Base-by-base conservation (phyloP, 1,140 invertebrate species). In the Lordiphosa mommai region DNA sequence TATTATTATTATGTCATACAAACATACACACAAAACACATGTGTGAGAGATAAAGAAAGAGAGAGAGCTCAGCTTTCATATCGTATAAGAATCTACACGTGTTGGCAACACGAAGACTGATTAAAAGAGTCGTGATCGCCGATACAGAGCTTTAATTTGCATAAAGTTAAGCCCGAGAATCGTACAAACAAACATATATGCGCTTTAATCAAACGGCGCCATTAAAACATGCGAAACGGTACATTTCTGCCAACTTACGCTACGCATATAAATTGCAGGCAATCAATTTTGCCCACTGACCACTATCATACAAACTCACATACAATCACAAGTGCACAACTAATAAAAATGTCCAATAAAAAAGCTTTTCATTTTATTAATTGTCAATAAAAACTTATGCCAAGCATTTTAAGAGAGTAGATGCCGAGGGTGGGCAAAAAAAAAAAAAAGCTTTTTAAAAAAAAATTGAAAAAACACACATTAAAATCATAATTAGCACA, bases 1-100 rank as follows among this genome's bases (percentile, higher is more conserved):
- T 50, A 64, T 72, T 65, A 65, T 80, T 80, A 80, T 68, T 68
- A 68, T 80, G 76, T 80, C 76, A 80, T 74, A 50, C 60, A 71
- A 61, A 67, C 82, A 76, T 58, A 74, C 37, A 34, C 30, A 23
- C 12, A 16, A 33, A 8, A 44, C 33, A 29, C 17, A 29, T 6
- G 12, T 34, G 9, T 40, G 55, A 27, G 16, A 2, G 32, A 23
- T 10, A 17, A 8, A 30, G 9, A 7, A n/a, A 40, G 29, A 47
- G 17, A 50, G 56, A 73, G 46, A 66, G 32, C 36, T 16, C 9
- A 36, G 47, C 59, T 68, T 64, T n/a, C n/a, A n/a, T n/a, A n/a
- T n/a, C n/a, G n/a, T n/a, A n/a, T n/a, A n/a, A 65, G 36, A 50
- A 51, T 61, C 60, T 63, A 66, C 61, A 65, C 63, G 63, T 66